Evolutionary conservation across 2,888 invertebrate species (phyloP).

Genomic region (Stenodera caucasica): DNA sequence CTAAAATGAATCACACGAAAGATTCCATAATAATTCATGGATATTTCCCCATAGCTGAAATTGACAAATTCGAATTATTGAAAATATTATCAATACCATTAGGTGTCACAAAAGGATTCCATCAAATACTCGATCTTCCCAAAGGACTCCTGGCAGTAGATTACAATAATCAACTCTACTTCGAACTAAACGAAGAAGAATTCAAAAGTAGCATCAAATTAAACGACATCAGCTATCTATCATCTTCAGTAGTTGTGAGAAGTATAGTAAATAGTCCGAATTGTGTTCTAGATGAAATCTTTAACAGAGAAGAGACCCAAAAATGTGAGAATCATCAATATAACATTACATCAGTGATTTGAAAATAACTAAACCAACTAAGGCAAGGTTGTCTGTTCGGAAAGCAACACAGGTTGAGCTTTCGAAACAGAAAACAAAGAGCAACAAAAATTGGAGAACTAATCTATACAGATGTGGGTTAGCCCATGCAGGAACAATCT

Average conservation of each 20-base stretch:
- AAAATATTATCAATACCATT: conserved; percentile 1
- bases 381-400: conserved; percentile 28
- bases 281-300: conserved; percentile 12
- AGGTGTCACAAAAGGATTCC: too few relatives aligned
- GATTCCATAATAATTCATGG: background rate
- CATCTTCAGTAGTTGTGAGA: conserved; percentile 2
- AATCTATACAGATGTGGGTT: conserved; percentile 30
- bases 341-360: background rate
- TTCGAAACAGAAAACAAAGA: conserved; percentile 19
- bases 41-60: conserved; percentile 6
- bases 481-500: conserved; percentile 30
- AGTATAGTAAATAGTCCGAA: conserved; percentile 2
- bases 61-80: background rate
- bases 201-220: background rate
- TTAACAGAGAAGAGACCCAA: background rate
- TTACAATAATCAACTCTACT: conserved; percentile 13
- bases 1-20: background rate
- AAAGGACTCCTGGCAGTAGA: conserved; percentile 7
- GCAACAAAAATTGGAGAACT: conserved; percentile 33
- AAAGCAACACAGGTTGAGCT: conserved; percentile 29
- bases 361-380: conserved; percentile 9
- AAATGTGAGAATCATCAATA: background rate
- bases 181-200: conserved; percentile 1
- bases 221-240: background rate
- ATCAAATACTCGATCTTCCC: too few relatives aligned